Evolutionary conservation across 2,888 invertebrate species (phyloP).

Genomic region (Noctuana brunneofusca): DNA sequence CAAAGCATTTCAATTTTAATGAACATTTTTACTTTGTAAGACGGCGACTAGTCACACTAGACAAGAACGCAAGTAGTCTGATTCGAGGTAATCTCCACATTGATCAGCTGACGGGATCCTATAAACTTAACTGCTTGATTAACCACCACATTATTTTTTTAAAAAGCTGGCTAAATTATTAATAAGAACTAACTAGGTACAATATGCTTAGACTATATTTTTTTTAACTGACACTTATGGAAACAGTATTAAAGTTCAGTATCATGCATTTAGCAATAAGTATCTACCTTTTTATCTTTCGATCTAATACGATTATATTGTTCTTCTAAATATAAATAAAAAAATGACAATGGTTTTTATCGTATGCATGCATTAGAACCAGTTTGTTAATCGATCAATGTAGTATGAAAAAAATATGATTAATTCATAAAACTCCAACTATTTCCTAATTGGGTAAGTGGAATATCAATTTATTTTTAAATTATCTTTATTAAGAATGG

Average conservation of each 20-base stretch:
- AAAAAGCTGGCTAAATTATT: constrained; percentile 8
- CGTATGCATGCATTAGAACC: background rate
- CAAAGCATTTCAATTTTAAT: constrained; percentile 16
- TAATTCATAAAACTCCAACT: constrained; percentile 2
- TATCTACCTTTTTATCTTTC: too few species aligned
- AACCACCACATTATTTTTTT: constrained; percentile 23
- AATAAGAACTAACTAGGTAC: constrained; percentile 3
- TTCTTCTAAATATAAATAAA: background rate
- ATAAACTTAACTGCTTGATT: constrained; percentile 21
- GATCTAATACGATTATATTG: too few species aligned
- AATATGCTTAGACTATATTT: too few species aligned
- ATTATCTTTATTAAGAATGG: background rate
- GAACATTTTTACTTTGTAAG: constrained; percentile 15
- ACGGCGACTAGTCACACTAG: constrained; percentile 1
- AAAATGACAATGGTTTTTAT: background rate
- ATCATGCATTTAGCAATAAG: too few species aligned
- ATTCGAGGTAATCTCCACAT: constrained; percentile 56
- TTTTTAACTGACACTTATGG: background rate
- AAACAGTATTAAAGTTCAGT: background rate
- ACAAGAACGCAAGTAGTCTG: constrained; percentile 26
- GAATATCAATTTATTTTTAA: constrained; percentile 3
- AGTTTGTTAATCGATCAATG: background rate
- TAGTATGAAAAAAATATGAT: constrained; percentile 3
- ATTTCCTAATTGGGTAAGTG: background rate
- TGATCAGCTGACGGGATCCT: constrained; percentile 9